Evolutionary conservation across 2,888 invertebrate species (phyloP).

Genomic region (Kuschelorhynchus macadamiae): DNA sequence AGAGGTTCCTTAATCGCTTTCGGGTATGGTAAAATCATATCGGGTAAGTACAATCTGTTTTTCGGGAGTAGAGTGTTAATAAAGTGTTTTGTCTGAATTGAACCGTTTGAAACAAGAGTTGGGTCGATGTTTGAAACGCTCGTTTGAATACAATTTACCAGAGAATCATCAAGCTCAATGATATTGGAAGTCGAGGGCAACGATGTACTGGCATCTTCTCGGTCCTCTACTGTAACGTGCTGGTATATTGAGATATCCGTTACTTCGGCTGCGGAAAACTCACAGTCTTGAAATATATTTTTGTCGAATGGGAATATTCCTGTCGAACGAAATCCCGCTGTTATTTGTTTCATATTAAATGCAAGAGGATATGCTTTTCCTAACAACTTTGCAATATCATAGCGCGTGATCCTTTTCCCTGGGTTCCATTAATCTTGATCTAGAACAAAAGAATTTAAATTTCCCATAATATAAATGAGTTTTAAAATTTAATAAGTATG

Average conservation of each 20-base stretch:
- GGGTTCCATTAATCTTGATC: constrained; percentile 12
- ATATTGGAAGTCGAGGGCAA: no score
- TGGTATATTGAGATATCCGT: constrained; percentile 10
- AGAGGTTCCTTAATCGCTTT: constrained; percentile 18
- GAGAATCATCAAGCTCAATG: no score
- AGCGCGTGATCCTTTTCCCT: constrained; percentile 12
- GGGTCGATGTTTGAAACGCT: no score
- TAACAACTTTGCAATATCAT: constrained; percentile 9
- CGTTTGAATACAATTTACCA: no score
- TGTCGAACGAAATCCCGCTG: constrained; percentile 11
- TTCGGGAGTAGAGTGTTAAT: constrained; percentile 5
- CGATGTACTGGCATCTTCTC: not conserved
- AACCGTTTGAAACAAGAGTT: constrained; percentile 6
- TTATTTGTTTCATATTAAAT: constrained; percentile 9
- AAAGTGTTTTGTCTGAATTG: constrained; percentile 11
- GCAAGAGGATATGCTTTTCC: constrained; percentile 3
- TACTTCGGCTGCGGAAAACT: constrained; percentile 12
- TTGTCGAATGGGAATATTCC: constrained; percentile 6
- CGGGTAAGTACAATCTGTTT: constrained; percentile 2
- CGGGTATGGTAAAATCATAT: constrained; percentile 15
- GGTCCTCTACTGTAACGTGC: not conserved
- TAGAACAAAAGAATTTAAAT: constrained; percentile 17
- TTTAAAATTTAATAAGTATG: constrained; percentile 9
- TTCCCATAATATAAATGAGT: constrained; percentile 12
- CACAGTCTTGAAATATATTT: constrained; percentile 14